These are phyloP conservation scores for Pleuronectes platessa DNA, from an alignment of 2,113 vertebrate genomes.

Conservation along the genomic window DNA sequence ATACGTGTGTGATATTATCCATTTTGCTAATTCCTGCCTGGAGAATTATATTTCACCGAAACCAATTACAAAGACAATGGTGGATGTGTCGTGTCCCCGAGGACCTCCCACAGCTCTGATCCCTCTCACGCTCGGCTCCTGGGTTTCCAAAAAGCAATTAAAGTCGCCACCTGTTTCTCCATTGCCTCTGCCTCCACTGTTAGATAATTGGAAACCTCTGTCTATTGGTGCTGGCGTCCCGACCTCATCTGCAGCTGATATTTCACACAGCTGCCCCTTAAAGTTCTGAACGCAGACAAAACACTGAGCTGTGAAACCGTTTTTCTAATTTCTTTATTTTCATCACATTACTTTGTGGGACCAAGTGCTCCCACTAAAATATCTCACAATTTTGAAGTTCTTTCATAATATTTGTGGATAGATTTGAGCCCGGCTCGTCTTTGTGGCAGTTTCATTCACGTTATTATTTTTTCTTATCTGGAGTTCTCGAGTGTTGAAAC, in stretches of 20 bases:
- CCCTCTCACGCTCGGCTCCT: constrained; percentile 61
- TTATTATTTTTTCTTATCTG: neutral
- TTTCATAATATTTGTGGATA: neutral
- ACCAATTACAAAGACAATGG: constrained; percentile 66
- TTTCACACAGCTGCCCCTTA: constrained; percentile 67
- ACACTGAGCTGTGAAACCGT: constrained; percentile 24
- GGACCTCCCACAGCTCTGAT: constrained; percentile 57
- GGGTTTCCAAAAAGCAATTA: constrained; percentile 81
- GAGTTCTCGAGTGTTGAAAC: neutral
- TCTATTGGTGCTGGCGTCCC: constrained; percentile 61
- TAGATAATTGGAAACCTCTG: constrained; percentile 78
- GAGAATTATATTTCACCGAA: constrained; percentile 40
- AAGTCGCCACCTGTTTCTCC: constrained; percentile 79
- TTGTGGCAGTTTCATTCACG: neutral
- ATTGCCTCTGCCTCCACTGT: constrained; percentile 62
- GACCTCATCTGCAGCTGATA: constrained; percentile 70
- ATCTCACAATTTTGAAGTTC: no score
- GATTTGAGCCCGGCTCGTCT: neutral
- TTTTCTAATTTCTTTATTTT: neutral
- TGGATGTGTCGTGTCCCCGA: constrained; percentile 46
- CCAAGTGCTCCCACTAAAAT: no score
- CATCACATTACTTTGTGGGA: no score
- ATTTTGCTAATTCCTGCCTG: constrained; percentile 18
- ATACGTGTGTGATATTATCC: constrained; percentile 1
- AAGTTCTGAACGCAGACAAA: constrained; percentile 38